phyloP scores from a whole-genome alignment of 2,797 vertebrate genomes.

The Poeciliopsis turneri region DNA sequence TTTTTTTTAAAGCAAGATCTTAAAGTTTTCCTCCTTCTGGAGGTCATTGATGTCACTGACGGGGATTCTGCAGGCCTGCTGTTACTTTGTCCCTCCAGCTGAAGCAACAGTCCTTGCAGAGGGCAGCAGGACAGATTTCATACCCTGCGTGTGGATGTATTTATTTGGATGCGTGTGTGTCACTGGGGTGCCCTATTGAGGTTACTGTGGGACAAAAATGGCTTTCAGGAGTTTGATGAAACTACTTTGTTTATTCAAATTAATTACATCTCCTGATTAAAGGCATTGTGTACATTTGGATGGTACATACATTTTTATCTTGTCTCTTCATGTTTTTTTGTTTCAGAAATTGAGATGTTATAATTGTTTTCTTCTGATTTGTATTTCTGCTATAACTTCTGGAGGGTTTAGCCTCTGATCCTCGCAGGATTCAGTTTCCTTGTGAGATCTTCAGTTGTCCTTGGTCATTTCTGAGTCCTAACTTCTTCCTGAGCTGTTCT shows the following conservation, averaged over 20 bases:
- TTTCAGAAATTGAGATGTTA: background rate
- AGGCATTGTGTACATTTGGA: background rate
- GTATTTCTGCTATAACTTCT: background rate
- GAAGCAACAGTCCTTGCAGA: conserved; percentile 61
- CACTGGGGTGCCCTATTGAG: conserved; percentile 6
- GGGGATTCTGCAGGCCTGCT: conserved; percentile 40
- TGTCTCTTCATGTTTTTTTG: background rate
- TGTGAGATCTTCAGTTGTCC: background rate
- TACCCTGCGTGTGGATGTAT: conserved; percentile 4
- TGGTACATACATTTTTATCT: background rate
- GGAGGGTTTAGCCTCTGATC: background rate
- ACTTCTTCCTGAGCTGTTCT: background rate
- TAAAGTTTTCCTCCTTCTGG: background rate
- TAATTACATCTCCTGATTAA: background rate
- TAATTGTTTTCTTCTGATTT: background rate
- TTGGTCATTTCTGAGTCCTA: background rate
- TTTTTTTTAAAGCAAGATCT: background rate
- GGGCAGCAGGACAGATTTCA: conserved; percentile 14
- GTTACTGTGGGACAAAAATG: conserved; percentile 53
- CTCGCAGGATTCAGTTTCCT: background rate
- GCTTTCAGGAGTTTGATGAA: background rate
- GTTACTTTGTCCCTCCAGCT: conserved; percentile 57
- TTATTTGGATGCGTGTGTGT: conserved; percentile 18
- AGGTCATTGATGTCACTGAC: conserved; percentile 33
- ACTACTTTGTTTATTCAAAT: conserved; percentile 16